A percentile compares a stretch with the other conserved stretches of the same genome.
Evolutionary conservation across 2,888 invertebrate species (phyloP).

Genomic region (Amblyteles armatorius): DNA sequence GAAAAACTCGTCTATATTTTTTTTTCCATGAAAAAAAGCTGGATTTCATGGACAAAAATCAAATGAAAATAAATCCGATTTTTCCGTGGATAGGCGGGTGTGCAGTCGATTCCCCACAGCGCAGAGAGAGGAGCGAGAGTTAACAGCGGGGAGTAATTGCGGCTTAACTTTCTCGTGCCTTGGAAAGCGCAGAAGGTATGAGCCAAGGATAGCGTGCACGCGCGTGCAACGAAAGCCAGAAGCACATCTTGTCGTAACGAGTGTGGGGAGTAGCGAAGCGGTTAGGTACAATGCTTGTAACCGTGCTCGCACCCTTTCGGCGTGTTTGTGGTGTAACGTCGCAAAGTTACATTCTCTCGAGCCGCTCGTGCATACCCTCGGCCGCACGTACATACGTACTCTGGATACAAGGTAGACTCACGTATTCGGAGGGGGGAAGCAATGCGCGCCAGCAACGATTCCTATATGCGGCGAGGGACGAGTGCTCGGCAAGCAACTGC

Average conservation of each 20-base stretch:
- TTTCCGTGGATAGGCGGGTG: neutral
- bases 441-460: slow-evolving; percentile 22
- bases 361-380: slow-evolving; percentile 69
- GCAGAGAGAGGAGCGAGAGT: slow-evolving; percentile 25
- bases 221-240: slow-evolving; percentile 75
- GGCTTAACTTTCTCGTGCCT: slow-evolving; percentile 58
- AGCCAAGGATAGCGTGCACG: slow-evolving; percentile 54
- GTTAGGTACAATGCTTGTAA: slow-evolving; percentile 81
- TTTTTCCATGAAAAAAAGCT: neutral
- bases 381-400: slow-evolving; percentile 40
- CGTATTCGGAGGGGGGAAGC: slow-evolving; percentile 33
- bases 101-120: slow-evolving; percentile 4
- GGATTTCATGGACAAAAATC: neutral
- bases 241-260: slow-evolving; percentile 82
- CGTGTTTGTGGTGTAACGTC: slow-evolving; percentile 82
- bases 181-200: neutral
- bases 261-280: slow-evolving; percentile 71
- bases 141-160: slow-evolving; percentile 50
- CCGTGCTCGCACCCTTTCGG: slow-evolving; percentile 77
- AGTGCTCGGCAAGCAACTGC: slow-evolving; percentile 56
- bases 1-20: neutral
- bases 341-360: slow-evolving; percentile 78
- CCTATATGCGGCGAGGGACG: slow-evolving; percentile 51
- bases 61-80: neutral
- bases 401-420: slow-evolving; percentile 6